Evolutionary conservation across 2,797 vertebrate genomes (phyloP), one percentile per base, ranked within the genome.

Genomic region (Limosa lapponica): DNA sequence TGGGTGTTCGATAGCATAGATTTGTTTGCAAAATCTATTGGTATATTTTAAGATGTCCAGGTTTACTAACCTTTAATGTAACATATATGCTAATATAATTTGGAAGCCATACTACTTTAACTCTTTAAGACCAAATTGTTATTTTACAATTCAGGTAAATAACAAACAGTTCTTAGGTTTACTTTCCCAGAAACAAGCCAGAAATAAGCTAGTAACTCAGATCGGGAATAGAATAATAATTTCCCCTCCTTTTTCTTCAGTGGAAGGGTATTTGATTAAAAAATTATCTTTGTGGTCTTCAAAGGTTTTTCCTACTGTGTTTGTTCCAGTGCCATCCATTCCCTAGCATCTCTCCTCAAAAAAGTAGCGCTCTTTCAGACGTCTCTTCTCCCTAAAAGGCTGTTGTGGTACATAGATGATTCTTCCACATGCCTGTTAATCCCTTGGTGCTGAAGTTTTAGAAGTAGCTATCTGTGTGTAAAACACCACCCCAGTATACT

Each of bases 381-480:
- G 1, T 79, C 6, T 71, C 13, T 74, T 71, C 22, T 75, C 48
- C 25, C 32, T 75, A 13, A 55, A 74, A 66, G 10, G 6, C n/a
- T n/a, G 6, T n/a, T 78, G 57, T 1, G 0, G 11, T 51, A 6
- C 20, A 55, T n/a, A 43, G n/a, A 22, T 41, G 11, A 10, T 58
- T 24, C 25, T 65, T 86, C 78, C 39, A 52, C 7, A 52, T 79
- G 37, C 27, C 34, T 80, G 4, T 72, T 85, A 81, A 52, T 54
- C 28, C 28, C 28, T 81, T 59, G n/a, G 4, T 72, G 34, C 34
- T 82, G 36, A 83, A 86, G 44, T 81, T 75, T 66, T 28, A 65
- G 20, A 74, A 78, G 2, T 41, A 52, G 5, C n/a, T 80, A 4
- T 82, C 52, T 59, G 10, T 83, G 8, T 70, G 17, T 77, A 71